Evolutionary conservation across 2,113 vertebrate genomes (phyloP), one percentile per base, ranked within the genome.

Genomic region (Garra rufa): DNA sequence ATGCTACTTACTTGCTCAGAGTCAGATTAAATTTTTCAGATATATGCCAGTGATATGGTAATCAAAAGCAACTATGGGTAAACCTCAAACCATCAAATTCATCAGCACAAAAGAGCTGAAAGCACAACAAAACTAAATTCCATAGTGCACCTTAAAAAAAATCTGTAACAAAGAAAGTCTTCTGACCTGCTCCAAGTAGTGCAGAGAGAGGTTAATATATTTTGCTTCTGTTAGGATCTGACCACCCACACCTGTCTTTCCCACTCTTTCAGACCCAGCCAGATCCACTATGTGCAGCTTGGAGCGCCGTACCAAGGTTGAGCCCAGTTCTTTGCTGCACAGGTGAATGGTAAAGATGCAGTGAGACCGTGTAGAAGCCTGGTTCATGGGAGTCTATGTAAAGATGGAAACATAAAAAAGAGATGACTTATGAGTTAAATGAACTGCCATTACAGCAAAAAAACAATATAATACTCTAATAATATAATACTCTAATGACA

Each of bases 261-360:
- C 94, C 44, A 97, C 97, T 41, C 98, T 91, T 69, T 99, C 98
- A 2, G 98, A 99, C 7, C 98, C 98, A 19, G 98, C 98, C 88
- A 99, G 92, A 88, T 99, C 98, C 65, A 99, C 98, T 79, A 99
- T 93, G 84, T 99, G 98, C 67, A 99, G 90, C 83, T 99, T 99
- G 85, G 98, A 98, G 8, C 88, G 95, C 2, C 91, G 91, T 81
- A 98, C 26, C 0, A 92, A 96, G 75, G 95, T 94, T 15, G 97
- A 98, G 46, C 97, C 97, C 0, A 96, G 96, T 65, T 98, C 96
- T 9, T 97, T 97, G 87, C 96, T 95, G 81, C 96, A 96, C 87
- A 99, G 83, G 85, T 99, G 96, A 90, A 99, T 88, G 0, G 98
- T 99, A 91, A 99, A 99, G 89, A 99, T 96, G 86, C 98, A 99